A percentile compares a stretch with the other conserved stretches of the same genome.
phyloP scores from a whole-genome alignment of 1,140 invertebrate species.

The Euura lappo region DNA sequence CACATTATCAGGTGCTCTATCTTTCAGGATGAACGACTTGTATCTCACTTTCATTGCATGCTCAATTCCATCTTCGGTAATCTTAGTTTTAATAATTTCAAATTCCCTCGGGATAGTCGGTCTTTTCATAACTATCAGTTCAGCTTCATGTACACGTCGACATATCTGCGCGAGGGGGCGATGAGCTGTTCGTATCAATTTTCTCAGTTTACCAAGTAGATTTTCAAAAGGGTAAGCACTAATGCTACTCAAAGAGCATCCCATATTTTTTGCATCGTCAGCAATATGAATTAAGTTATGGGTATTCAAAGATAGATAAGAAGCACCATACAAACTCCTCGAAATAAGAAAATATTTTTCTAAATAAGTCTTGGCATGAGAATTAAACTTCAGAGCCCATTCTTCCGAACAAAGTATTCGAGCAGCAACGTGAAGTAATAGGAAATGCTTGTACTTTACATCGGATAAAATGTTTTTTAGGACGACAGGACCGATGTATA shows the following conservation, averaged over 20 bases:
- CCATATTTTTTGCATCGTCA: neutral
- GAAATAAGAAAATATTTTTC: conserved; percentile 8
- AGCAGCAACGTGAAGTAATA: conserved; percentile 17
- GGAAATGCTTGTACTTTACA: conserved; percentile 20
- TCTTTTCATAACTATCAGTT: neutral
- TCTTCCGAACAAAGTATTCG: conserved; percentile 18
- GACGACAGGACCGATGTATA: conserved; percentile 19
- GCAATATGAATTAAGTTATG: conserved; percentile 12
- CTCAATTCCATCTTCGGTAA: neutral
- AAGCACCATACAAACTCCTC: conserved; percentile 16
- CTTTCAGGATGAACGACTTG: neutral
- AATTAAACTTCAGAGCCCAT: neutral
- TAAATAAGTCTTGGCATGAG: conserved; percentile 10
- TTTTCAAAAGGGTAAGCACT: conserved; percentile 23
- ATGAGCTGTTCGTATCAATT: conserved; percentile 20
- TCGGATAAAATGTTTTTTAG: conserved; percentile 6
- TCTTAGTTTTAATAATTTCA: neutral
- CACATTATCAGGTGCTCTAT: neutral
- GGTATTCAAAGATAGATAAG: conserved; percentile 17
- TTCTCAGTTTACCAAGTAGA: conserved; percentile 15
- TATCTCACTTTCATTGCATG: neutral
- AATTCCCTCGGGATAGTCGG: neutral
- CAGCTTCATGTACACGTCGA: conserved; percentile 16
- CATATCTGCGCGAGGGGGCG: conserved; percentile 22
- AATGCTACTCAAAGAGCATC: conserved; percentile 12